Conservation (phyloP, 2,888 invertebrate species). For the Drosophila histrio region DNA sequence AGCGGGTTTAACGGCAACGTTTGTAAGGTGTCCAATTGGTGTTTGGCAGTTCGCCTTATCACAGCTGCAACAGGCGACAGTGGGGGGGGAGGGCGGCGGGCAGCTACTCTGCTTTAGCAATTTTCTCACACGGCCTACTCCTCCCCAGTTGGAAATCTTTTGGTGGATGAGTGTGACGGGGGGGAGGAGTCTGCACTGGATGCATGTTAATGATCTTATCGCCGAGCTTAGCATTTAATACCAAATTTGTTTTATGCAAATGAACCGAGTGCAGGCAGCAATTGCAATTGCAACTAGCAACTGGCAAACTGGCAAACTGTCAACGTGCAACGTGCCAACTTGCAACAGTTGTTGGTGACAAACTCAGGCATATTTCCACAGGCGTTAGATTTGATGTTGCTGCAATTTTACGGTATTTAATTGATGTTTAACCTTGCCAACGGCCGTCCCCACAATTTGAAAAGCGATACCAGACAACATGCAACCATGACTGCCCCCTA, state of each 20-base stretch:
- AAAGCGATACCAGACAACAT: slow-evolving; percentile 53
- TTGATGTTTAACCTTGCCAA: slow-evolving; percentile 77
- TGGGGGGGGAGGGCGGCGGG: background rate
- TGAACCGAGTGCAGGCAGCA: slow-evolving; percentile 60
- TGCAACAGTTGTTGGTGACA: slow-evolving; percentile 62
- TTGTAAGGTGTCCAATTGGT: slow-evolving; percentile 69
- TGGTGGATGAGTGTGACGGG: background rate
- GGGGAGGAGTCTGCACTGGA: slow-evolving; percentile 41
- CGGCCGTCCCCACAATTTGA: slow-evolving; percentile 29
- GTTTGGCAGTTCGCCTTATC: slow-evolving; percentile 51
- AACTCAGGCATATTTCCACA: slow-evolving; percentile 40
- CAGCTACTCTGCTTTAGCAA: slow-evolving; percentile 37
- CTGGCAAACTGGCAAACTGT: slow-evolving; percentile 15
- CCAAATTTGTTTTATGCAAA: slow-evolving; percentile 83
- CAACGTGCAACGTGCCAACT: slow-evolving; percentile 21
- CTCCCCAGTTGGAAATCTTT: background rate
- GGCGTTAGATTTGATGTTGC: slow-evolving; percentile 66
- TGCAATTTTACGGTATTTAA: slow-evolving; percentile 69
- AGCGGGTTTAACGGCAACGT: slow-evolving; percentile 63
- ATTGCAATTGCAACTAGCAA: slow-evolving; percentile 26
- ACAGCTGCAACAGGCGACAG: slow-evolving; percentile 15
- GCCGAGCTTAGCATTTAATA: slow-evolving; percentile 79
- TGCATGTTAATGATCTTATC: slow-evolving; percentile 78
- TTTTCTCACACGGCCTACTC: slow-evolving; percentile 53
- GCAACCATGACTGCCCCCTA: slow-evolving; percentile 45